These are phyloP conservation scores for Drosophila yooni DNA, from an alignment of 2,888 invertebrate genomes.

Conservation along the genomic window DNA sequence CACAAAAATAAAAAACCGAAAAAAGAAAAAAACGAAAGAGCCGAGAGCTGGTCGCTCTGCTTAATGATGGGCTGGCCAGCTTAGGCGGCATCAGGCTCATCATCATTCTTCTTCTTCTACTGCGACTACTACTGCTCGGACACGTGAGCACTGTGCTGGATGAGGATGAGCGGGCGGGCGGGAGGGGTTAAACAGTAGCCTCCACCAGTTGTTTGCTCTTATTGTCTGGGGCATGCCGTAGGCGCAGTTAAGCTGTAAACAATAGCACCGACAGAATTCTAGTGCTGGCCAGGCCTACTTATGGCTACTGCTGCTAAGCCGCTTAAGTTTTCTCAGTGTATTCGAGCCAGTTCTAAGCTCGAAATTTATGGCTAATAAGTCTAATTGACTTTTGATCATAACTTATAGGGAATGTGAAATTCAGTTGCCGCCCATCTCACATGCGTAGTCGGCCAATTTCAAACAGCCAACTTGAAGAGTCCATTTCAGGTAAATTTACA, in stretches of 20 bases:
- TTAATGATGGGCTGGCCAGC: constrained; percentile 58
- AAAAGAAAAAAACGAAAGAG: constrained; percentile 12
- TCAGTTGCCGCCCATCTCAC: constrained; percentile 17
- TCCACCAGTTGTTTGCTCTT: constrained; percentile 14
- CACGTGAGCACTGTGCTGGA: constrained; percentile 2
- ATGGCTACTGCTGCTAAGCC: constrained; percentile 41
- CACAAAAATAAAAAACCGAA: not conserved
- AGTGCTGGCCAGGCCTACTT: constrained; percentile 21
- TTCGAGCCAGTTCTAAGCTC: constrained; percentile 12
- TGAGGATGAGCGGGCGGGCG: not conserved
- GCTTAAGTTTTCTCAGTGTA: constrained; percentile 39
- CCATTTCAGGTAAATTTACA: constrained; percentile 46
- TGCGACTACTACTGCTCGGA: constrained; percentile 1
- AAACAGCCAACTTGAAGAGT: constrained; percentile 29
- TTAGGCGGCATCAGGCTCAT: constrained; percentile 55
- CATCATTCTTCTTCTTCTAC: constrained; percentile 54
- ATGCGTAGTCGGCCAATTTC: constrained; percentile 42
- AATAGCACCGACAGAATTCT: constrained; percentile 42
- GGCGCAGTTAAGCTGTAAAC: constrained; percentile 59
- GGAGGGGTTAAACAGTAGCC: constrained; percentile 33
- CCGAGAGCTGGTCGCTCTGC: constrained; percentile 7
- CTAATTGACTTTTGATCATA: constrained; percentile 60
- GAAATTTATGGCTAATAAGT: constrained; percentile 55
- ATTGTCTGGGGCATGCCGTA: constrained; percentile 17
- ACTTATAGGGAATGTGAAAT: constrained; percentile 19